Percentiles rank a stretch among this genome's conserved stretches.
phyloP scores from a whole-genome alignment of 2,888 invertebrate species.

The Rhingia campestris region DNA sequence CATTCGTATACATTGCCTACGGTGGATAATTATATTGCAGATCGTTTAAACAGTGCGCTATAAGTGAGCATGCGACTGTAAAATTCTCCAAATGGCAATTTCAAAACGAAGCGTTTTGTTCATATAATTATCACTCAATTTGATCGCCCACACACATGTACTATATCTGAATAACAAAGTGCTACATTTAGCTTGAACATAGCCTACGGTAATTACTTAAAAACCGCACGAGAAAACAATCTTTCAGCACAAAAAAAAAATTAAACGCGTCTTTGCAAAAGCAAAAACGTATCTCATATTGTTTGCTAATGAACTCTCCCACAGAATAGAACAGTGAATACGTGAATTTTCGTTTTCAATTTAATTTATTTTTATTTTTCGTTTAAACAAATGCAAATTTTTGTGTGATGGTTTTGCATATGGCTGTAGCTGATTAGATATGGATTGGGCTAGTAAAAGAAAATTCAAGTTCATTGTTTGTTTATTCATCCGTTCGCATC shows the following conservation, averaged over 20 bases:
- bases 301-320: constrained; percentile 1
- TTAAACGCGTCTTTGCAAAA: neutral
- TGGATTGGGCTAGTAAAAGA: constrained; percentile 20
- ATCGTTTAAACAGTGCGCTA: neutral
- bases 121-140: constrained; percentile 7
- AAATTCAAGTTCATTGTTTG: constrained; percentile 21
- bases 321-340: constrained; percentile 3
- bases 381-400: constrained; percentile 11
- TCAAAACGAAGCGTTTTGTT: constrained; percentile 1
- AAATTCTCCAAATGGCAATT: constrained; percentile 12
- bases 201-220: neutral
- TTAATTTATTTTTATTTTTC: neutral
- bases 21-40: constrained; percentile 1
- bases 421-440: constrained; percentile 1
- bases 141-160: constrained; percentile 11
- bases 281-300: neutral
- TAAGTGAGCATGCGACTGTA: neutral
- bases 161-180: neutral
- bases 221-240: too few relatives aligned
- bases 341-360: neutral
- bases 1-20: constrained; percentile 6
- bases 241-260: neutral
- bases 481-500: constrained; percentile 9
- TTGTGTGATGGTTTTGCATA: neutral
- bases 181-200: neutral